phyloP scores from a whole-genome alignment of 2,113 vertebrate species.

The Pantherophis guttatus region DNA sequence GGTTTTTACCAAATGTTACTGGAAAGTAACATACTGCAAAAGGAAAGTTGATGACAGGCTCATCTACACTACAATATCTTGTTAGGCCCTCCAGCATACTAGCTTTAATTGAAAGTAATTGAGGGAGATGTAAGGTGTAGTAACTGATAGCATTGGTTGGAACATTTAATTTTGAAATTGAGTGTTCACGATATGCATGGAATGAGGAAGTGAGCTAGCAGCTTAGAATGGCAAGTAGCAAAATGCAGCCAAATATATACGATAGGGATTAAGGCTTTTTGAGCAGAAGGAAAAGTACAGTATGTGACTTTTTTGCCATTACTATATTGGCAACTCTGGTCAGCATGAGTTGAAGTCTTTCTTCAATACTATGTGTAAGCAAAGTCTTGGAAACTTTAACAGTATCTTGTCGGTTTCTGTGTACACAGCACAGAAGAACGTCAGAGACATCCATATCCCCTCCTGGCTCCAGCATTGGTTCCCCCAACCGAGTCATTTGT shows the following conservation, averaged over 20 bases:
- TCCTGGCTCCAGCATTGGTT: constrained; percentile 93
- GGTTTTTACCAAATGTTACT: background rate
- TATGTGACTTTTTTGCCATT: background rate
- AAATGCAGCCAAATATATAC: background rate
- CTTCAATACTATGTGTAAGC: accelerated
- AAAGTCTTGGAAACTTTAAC: background rate
- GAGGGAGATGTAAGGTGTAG: background rate
- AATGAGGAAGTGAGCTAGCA: background rate
- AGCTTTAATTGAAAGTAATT: background rate
- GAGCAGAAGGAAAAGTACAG: background rate
- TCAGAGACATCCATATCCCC: constrained; percentile 97
- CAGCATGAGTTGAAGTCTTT: background rate
- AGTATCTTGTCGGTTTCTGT: constrained; percentile 37
- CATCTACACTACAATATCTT: background rate
- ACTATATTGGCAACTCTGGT: background rate
- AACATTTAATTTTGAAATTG: background rate
- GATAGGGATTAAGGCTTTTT: background rate
- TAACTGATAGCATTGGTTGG: background rate
- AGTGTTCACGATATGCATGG: background rate
- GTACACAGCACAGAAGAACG: constrained; percentile 87
- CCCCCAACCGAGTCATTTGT: constrained; percentile 93
- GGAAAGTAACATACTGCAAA: background rate
- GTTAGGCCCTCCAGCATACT: background rate
- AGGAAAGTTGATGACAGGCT: background rate
- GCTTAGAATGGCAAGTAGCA: background rate